Evolutionary conservation across 2,888 invertebrate species (phyloP), one percentile per base, ranked within the genome.

Genomic region (Eurois occulta): DNA sequence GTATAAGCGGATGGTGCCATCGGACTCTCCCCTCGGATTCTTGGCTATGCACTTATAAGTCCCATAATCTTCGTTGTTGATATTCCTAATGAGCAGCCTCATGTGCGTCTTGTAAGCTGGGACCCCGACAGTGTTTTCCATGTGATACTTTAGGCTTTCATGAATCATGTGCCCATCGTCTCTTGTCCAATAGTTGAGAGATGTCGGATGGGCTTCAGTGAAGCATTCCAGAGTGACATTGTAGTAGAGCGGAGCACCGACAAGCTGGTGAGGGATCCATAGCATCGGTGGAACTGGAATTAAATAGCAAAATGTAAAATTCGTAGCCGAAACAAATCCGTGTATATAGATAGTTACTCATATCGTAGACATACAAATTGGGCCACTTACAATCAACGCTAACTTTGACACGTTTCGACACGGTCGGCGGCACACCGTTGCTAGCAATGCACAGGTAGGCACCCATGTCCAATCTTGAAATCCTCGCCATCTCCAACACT

Each of bases 361-460:
- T 10, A 75, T 48, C 18, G 21, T 16, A 16, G 67, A 35, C 58
- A 16, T 24, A n/a, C 8, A 65, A 41, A 55, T 52, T 41, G 1
- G 16, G 3, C n/a, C 64, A 98, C 99, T 99, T 97, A 99, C 99
- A 99, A 95, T 99, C 99, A 62, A 99, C 99, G 97, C 98, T 98
- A 91, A 99, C 98, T 98, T 98, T 98, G 91, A 99, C 99, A 92
- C 98, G 97, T 95, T 99, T 99, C 93, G 98, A 99, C 81, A 99
- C 99, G 55, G 98, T 98, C 11, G 99, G 99, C 1, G 99, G 99
- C 28, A 99, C 98, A 24, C 98, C 98, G 92, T 99, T 99, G 91
- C 98, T 98, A 73, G 99, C 99, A 88, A 99, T 99, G 95, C 99
- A 99, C 86, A 99, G 97, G 95, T 99, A 99, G 68, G 98, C 98